These are phyloP conservation scores for Electrona antarctica DNA, from an alignment of 2,113 vertebrate genomes.

Conservation along the genomic window DNA sequence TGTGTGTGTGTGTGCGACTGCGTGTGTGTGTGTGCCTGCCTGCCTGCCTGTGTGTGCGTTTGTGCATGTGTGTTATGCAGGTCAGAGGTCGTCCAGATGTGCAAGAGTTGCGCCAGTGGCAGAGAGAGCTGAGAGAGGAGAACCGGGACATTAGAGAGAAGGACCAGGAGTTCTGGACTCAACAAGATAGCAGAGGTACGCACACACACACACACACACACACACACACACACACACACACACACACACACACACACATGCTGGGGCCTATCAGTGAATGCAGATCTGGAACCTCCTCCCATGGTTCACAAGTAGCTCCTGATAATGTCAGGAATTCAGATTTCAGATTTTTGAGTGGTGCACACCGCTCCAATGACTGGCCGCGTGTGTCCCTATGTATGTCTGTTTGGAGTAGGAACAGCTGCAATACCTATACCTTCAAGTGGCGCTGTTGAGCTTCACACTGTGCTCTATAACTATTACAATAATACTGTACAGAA, in stretches of 20 bases:
- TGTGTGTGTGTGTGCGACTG: no score
- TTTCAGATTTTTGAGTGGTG: not conserved
- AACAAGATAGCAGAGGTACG: slow-evolving; percentile 85
- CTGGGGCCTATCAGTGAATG: slow-evolving; percentile 8
- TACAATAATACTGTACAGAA: no score
- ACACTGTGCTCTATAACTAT: no score
- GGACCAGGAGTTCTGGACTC: slow-evolving; percentile 85
- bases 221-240: slow-evolving; percentile 9
- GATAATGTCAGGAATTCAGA: slow-evolving; percentile 7
- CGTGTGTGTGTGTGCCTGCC: no score
- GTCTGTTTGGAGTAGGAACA: no score
- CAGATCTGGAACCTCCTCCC: slow-evolving; percentile 27
- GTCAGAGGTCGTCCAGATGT: slow-evolving; percentile 83
- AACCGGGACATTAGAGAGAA: slow-evolving; percentile 76
- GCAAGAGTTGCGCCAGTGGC: slow-evolving; percentile 91
- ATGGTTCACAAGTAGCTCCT: slow-evolving; percentile 20
- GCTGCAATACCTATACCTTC: no score
- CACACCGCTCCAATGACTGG: no score
- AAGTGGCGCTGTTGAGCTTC: no score
- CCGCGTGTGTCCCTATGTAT: no score
- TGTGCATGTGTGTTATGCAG: slow-evolving; percentile 62
- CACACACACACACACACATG: slow-evolving; percentile 12
- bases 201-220: slow-evolving; percentile 23
- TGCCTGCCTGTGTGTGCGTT: no score
- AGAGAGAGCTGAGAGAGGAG: slow-evolving; percentile 84